Evolutionary conservation across 2,888 invertebrate species (phyloP), one percentile per base, ranked within the genome.

Genomic region (Pogonocherus hispidulus): DNA sequence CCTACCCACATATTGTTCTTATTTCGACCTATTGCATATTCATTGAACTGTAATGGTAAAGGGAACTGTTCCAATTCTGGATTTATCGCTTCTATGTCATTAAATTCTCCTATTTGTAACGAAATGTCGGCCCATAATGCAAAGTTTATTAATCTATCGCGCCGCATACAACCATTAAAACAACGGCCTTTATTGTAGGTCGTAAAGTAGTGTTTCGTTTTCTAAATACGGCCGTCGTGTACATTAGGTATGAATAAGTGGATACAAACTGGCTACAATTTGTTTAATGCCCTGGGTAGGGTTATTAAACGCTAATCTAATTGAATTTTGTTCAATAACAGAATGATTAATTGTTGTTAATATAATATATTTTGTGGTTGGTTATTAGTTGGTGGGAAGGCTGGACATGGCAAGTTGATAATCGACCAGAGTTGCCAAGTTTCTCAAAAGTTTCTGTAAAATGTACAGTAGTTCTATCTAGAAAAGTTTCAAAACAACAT

Each of bases 341-440:
- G 20, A 35, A 35, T 27, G 27, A 14, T 2, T 49, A 49, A 49
- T 49, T 49, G 23, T n/a, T 51, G 23, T 23, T 51, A 51, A 51
- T 51, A 23, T 51, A 32, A 32, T 32, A 32, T 32, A 8, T 8
- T 32, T 8, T 32, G n/a, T n/a, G n/a, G n/a, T n/a, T n/a, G n/a
- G n/a, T n/a, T n/a, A n/a, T n/a, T 32, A 8, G 8, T 9, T 32
- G 0, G 0, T 6, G 4, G 32, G 32, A 8, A 2, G 32, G 9
- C 32, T 32, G 32, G 32, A 32, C 3, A 2, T 32, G 8, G 9
- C 9, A 8, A 32, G 32, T n/a, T n/a, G n/a, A n/a, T n/a, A n/a
- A n/a, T n/a, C n/a, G n/a, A n/a, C n/a, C n/a, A n/a, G n/a, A n/a
- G n/a, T n/a, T n/a, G n/a, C n/a, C n/a, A n/a, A n/a, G n/a, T n/a